A percentile compares a stretch with the other conserved stretches of the same genome.
phyloP scores from a whole-genome alignment of 2,113 vertebrate species.

The Scatophagus argus region DNA sequence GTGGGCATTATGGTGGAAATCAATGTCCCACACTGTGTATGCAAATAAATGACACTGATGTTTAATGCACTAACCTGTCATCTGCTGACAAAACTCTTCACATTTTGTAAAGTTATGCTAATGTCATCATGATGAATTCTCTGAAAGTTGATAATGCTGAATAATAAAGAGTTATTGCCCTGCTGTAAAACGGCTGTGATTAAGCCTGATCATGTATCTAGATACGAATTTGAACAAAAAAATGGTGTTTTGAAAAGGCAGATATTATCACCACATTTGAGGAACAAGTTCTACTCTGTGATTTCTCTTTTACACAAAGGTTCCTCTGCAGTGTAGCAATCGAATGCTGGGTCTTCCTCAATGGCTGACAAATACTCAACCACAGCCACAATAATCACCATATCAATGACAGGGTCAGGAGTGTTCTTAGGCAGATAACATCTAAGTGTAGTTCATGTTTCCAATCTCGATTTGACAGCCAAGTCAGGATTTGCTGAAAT shows the following conservation, averaged over 20 bases:
- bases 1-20: not conserved
- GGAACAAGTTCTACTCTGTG: conserved; percentile 33
- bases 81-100: not conserved
- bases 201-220: not conserved
- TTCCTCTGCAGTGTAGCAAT: conserved; percentile 21
- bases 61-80: no score
- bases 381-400: not conserved
- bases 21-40: not conserved
- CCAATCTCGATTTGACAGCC: not conserved
- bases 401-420: not conserved
- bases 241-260: conserved; percentile 6
- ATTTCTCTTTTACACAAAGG: conserved; percentile 34
- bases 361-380: not conserved
- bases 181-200: not conserved
- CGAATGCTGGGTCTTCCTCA: conserved; percentile 33
- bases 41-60: not conserved
- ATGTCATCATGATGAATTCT: no score
- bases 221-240: not conserved
- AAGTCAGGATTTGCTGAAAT: no score
- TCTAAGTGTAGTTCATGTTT: not conserved
- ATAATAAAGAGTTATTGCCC: not conserved
- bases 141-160: no score
- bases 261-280: conserved; percentile 27
- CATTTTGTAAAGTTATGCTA: no score
- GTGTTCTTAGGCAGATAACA: not conserved